Evolutionary conservation across 2,797 vertebrate genomes (phyloP).

Genomic region (Linurgus olivaceus): DNA sequence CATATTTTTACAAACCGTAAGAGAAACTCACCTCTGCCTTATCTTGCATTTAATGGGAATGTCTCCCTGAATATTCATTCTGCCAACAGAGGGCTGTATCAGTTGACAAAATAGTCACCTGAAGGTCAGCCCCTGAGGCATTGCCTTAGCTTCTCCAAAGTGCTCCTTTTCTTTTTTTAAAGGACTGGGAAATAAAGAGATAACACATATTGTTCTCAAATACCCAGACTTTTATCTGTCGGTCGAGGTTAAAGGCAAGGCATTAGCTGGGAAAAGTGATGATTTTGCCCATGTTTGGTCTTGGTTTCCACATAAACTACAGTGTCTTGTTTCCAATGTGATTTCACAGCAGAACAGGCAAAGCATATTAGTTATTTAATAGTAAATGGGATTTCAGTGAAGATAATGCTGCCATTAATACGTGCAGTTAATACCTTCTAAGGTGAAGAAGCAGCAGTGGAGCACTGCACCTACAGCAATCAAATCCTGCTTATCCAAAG

Average conservation of each 20-base stretch:
- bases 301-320: not conserved
- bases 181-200: not conserved
- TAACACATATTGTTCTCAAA: not conserved
- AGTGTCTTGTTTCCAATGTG: not conserved
- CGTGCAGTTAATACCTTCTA: not conserved
- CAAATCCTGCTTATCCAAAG: not conserved
- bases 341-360: not conserved
- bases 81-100: not conserved
- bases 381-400: not conserved
- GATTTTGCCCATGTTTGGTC: not conserved
- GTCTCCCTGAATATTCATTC: not conserved
- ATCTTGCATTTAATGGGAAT: not conserved
- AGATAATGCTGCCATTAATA: not conserved
- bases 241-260: not conserved
- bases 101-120: not conserved
- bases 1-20: not conserved
- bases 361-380: not conserved
- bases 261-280: not conserved
- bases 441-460: not conserved
- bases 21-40: not conserved
- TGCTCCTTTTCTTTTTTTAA: not conserved
- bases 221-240: not conserved
- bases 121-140: not conserved
- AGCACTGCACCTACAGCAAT: not conserved
- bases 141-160: not conserved